phyloP scores from a whole-genome alignment of 2,888 invertebrate species.

The Nomada lathburiana region DNA sequence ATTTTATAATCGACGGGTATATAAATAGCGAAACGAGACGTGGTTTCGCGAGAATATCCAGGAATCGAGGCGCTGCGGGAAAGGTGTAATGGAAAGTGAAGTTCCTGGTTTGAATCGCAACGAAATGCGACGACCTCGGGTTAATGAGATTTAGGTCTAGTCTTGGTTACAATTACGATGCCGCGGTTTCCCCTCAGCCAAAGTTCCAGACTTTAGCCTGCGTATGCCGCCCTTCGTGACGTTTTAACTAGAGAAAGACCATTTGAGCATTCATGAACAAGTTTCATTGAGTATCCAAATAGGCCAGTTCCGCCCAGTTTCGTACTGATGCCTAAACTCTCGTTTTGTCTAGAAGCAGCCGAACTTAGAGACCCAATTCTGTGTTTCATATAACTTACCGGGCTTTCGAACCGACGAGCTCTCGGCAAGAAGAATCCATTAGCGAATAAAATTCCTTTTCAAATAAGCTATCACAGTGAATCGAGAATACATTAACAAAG shows the following conservation, averaged over 20 bases:
- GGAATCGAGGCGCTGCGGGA: neutral
- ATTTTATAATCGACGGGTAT: neutral
- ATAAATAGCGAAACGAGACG: neutral
- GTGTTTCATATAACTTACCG: no score
- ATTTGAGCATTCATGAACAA: conserved; percentile 64
- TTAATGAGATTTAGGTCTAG: conserved; percentile 63
- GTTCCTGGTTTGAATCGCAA: conserved; percentile 33
- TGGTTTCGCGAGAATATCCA: neutral
- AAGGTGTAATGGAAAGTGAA: neutral
- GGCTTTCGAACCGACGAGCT: neutral
- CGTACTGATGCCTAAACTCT: conserved; percentile 7
- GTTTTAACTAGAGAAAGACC: conserved; percentile 64
- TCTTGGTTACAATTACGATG: conserved; percentile 63
- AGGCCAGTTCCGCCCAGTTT: conserved; percentile 49
- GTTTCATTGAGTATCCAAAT: conserved; percentile 53
- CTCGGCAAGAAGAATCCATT: neutral
- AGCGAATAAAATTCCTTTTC: neutral
- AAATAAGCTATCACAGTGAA: neutral
- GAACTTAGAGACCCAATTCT: no score
- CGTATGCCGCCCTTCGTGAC: conserved; percentile 65
- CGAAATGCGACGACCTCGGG: conserved; percentile 48
- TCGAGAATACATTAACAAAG: conserved; percentile 15
- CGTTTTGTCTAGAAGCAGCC: neutral
- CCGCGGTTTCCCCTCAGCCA: conserved; percentile 50
- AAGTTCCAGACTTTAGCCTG: conserved; percentile 54